phyloP scores from a whole-genome alignment of 2,888 invertebrate genomes.

The Caenorhabditis sp. region DNA sequence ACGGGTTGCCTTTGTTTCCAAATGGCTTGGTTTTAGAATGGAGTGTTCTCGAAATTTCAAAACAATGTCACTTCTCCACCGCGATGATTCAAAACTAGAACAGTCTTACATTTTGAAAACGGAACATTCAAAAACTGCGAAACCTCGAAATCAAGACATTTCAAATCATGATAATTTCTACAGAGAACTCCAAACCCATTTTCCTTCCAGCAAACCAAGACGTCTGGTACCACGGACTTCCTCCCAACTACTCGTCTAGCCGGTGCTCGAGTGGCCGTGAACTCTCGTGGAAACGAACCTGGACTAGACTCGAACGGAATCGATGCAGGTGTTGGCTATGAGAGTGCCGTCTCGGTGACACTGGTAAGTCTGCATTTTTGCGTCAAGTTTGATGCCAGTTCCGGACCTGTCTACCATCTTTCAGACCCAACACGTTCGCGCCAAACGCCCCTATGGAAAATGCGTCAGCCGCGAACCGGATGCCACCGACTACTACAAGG shows the following conservation, averaged over 20 bases:
- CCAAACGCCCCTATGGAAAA: conserved; percentile 67
- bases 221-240: conserved; percentile 51
- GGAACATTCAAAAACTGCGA: too few species aligned
- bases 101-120: too few species aligned
- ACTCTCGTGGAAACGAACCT: conserved; percentile 54
- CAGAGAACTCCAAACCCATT: too few species aligned
- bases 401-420: background rate
- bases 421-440: conserved; percentile 66
- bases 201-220: conserved; percentile 65
- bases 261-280: conserved; percentile 64
- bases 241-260: conserved; percentile 67
- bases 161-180: too few species aligned
- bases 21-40: too few species aligned
- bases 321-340: conserved; percentile 71
- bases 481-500: conserved; percentile 62
- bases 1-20: too few species aligned
- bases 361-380: conserved; percentile 43
- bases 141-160: too few species aligned
- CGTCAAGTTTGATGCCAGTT: too few species aligned
- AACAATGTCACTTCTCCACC: too few species aligned
- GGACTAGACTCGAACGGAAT: conserved; percentile 68
- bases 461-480: conserved; percentile 63
- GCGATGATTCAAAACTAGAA: too few species aligned
- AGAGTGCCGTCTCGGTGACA: conserved; percentile 69
- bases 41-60: too few species aligned